Evolutionary conservation across 92 coral and sea anemone genomes (phyloP).

Genomic region (Parazoanthus atlanticus): DNA sequence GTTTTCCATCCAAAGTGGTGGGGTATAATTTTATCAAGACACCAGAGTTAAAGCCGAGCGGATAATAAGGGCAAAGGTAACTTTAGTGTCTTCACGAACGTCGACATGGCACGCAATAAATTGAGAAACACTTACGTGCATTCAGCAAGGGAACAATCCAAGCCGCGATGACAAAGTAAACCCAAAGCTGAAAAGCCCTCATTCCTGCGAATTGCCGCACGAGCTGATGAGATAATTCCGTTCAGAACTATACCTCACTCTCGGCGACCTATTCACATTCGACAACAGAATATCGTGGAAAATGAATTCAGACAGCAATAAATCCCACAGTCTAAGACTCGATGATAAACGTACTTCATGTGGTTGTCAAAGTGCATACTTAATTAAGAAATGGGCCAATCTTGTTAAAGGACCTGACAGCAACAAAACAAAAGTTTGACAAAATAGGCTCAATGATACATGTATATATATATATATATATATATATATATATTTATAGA

Average conservation of each 20-base stretch:
- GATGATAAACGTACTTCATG: background rate
- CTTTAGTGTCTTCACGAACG: background rate
- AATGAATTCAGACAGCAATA: background rate
- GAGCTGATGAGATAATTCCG: background rate
- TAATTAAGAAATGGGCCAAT: background rate
- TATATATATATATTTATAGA: too few species aligned
- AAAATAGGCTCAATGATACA: too few species aligned
- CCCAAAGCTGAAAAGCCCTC: background rate
- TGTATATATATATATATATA: too few species aligned
- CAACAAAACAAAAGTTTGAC: background rate
- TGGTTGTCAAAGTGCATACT: background rate
- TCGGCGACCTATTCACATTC: background rate
- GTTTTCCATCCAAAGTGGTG: too few species aligned
- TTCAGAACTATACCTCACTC: background rate
- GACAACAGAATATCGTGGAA: background rate
- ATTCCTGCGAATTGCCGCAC: background rate
- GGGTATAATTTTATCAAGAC: too few species aligned
- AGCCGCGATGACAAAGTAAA: background rate
- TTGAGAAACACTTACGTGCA: background rate
- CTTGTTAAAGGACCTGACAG: too few species aligned
- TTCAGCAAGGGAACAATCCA: background rate
- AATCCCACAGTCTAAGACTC: background rate
- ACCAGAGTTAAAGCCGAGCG: background rate
- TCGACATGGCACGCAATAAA: background rate
- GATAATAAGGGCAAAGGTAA: background rate